Evolutionary conservation across 2,113 vertebrate genomes (phyloP).

Genomic region (Todiramphus saurophagus): DNA sequence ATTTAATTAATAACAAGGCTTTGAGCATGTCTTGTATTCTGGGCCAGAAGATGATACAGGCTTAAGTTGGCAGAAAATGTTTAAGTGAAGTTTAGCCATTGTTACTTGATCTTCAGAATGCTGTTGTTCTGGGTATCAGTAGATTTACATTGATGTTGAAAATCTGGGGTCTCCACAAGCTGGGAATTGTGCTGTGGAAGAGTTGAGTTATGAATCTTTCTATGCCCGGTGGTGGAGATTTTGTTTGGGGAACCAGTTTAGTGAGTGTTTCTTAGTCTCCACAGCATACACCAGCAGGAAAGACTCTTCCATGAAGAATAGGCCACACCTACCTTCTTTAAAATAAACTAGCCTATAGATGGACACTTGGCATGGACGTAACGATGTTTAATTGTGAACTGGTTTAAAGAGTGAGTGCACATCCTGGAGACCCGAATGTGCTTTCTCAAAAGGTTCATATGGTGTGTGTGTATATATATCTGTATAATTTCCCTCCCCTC

Average conservation of each 20-base stretch:
- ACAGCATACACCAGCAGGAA: background rate
- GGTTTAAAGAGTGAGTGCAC: rapidly evolving
- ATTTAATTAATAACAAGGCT: background rate
- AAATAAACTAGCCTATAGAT: background rate
- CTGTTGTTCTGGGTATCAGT: rapidly evolving
- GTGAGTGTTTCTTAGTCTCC: background rate
- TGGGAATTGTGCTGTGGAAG: background rate
- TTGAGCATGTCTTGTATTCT: background rate
- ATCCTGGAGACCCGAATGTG: background rate
- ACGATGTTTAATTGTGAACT: background rate
- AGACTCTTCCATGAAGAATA: background rate
- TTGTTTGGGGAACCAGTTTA: background rate
- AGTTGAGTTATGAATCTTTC: background rate
- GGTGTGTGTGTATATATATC: no score
- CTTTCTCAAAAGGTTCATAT: background rate
- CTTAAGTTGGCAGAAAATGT: background rate
- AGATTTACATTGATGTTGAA: no score
- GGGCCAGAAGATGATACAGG: background rate
- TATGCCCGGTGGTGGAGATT: background rate
- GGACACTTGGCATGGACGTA: background rate
- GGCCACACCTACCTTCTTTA: background rate
- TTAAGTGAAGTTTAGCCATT: background rate
- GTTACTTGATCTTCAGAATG: background rate
- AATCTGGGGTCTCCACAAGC: background rate
- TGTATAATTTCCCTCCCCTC: no score